Conservation (phyloP, 2,113 vertebrate genomes). For the Salvelinus namaycush region DNA sequence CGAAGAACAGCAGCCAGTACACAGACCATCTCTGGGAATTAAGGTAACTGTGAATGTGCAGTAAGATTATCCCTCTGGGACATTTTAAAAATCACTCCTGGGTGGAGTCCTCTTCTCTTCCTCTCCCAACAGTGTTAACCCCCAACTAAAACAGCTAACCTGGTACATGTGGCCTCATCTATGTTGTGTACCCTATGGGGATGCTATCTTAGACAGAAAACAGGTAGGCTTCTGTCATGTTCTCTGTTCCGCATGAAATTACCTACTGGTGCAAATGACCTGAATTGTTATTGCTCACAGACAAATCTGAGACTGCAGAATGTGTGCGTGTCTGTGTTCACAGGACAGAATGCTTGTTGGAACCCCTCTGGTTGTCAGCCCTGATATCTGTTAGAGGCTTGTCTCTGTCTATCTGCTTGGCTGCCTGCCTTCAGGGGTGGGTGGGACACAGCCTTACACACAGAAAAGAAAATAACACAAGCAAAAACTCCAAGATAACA, state of each 20-base stretch:
- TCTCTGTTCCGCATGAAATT: constrained; percentile 22
- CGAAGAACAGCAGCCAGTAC: neutral
- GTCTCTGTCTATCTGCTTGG: neutral
- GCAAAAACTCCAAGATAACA: no score
- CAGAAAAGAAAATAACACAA: neutral
- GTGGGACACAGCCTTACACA: neutral
- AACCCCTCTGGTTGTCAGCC: neutral
- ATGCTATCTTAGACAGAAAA: neutral
- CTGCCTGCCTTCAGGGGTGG: neutral
- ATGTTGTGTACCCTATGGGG: neutral
- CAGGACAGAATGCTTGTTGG: neutral
- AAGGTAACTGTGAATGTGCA: constrained; percentile 65
- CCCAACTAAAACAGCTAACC: neutral
- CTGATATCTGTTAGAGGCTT: neutral
- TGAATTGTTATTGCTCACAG: constrained; percentile 33
- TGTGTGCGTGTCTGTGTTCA: neutral
- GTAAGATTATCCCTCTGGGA: constrained; percentile 63
- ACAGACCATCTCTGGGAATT: constrained; percentile 48
- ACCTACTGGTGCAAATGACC: constrained; percentile 33
- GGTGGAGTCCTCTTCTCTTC: neutral
- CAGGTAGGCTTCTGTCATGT: neutral
- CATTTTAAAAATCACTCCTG: constrained; percentile 46
- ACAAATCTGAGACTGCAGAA: neutral
- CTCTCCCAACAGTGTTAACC: constrained; percentile 29
- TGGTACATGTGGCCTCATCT: constrained; percentile 5